Evolutionary conservation across 2,113 vertebrate species (phyloP), one percentile per base, ranked within the genome.

Genomic region (Nerophis lumbriciformis): DNA sequence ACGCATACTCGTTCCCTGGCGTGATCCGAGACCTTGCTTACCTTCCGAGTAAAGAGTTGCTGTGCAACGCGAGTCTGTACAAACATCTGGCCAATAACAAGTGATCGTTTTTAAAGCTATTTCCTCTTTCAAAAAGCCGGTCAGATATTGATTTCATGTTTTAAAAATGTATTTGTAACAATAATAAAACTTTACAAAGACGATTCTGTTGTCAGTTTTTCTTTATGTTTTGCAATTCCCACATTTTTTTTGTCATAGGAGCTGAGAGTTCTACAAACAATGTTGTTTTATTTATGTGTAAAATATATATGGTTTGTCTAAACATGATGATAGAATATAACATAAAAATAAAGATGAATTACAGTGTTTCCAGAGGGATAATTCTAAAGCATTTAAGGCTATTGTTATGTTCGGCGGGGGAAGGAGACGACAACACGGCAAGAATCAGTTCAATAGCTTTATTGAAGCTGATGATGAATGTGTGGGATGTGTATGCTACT

Each of bases 21-120:
- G 80, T 93, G 82, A 86, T 94, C 58, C 88, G 91, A 62, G 91
- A 93, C 75, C 68, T 91, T 3, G 86, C 92, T 3, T 92, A 88
- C 68, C 68, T 91, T n/a, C 82, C 88, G 45, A 85, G 68, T 75
- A 94, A 93, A 73, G 91, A 91, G 16, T 64, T 86, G 0, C 35
- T 92, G 36, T 83, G 81, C 75, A 80, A 75, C 36, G 59, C 81
- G 7, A 85, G 86, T 56, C 74, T 91, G 28, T 92, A 91, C 62
- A 71, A 88, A 4, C 80, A 86, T 48, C 64, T 85, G 1, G 88
- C 69, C 77, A 85, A 81, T 42, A 88, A 92, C 11, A 90, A 87
- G 72, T 89, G 67, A 87, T 36, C 28, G 1, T 6, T 59, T 11
- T 21, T 45, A 1, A 58, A 9, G 3, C n/a, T 4, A 11, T 13